Percentiles rank a stretch among this genome's conserved stretches.
Conservation (phyloP, 2,797 vertebrate species). For the Ctenochaetus hawaiiensis region DNA sequence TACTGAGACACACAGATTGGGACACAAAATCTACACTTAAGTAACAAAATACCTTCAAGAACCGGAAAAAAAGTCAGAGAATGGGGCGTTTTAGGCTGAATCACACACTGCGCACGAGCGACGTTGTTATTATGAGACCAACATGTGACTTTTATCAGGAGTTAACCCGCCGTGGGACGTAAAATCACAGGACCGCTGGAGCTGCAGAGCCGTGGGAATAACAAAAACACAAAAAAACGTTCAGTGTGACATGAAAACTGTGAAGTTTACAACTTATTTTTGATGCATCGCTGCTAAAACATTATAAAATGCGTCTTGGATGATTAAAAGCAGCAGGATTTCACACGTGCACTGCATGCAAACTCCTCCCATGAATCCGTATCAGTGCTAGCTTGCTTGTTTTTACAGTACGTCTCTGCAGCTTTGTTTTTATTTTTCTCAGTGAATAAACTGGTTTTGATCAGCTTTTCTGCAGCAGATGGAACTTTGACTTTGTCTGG, state of each 20-base stretch:
- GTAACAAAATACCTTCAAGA: conserved; percentile 52
- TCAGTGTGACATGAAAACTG: conserved; percentile 5
- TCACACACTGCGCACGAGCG: not conserved
- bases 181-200: conserved; percentile 14
- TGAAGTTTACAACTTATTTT: not conserved
- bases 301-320: no score
- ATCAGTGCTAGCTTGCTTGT: no score
- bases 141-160: conserved; percentile 40
- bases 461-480: conserved; percentile 9
- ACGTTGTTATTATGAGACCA: conserved; percentile 42
- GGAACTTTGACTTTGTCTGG: conserved; percentile 2
- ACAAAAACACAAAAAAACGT: not conserved
- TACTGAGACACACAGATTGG: conserved; percentile 34
- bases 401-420: no score
- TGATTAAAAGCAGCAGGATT: no score
- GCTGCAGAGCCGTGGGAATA: not conserved
- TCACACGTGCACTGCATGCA: no score
- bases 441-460: conserved; percentile 4
- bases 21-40: conserved; percentile 56
- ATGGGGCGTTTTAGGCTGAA: conserved; percentile 23
- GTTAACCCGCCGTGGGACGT: not conserved
- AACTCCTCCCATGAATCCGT: no score
- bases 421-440: not conserved
- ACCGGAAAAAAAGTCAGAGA: conserved; percentile 1
- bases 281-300: not conserved